Percentiles rank a stretch among this genome's conserved stretches.
phyloP scores from a whole-genome alignment of 2,113 vertebrate species.

The Elaphurus davidianus region DNA sequence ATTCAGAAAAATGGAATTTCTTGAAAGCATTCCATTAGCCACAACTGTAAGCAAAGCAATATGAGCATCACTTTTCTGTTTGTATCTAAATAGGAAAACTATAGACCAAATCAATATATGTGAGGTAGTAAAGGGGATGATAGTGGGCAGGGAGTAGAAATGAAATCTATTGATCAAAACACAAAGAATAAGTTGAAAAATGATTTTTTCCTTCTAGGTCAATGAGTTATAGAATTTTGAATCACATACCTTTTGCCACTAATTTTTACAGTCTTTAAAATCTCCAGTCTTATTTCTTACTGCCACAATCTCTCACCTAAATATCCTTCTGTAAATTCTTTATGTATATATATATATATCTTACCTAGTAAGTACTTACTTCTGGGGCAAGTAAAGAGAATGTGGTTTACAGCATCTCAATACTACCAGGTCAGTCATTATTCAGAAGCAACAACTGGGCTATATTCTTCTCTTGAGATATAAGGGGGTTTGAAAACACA shows the following conservation, averaged over 20 bases:
- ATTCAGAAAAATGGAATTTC: not conserved
- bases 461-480: not conserved
- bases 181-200: not conserved
- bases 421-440: not conserved
- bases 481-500: conserved; percentile 43
- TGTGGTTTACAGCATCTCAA: not conserved
- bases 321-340: not conserved
- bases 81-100: not conserved
- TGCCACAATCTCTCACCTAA: not conserved
- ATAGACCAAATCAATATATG: not conserved
- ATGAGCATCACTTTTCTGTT: not conserved
- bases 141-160: not conserved
- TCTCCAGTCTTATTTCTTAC: not conserved
- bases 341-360: not conserved
- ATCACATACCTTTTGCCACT: not conserved
- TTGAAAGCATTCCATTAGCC: not conserved
- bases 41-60: not conserved
- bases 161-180: not conserved
- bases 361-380: not conserved
- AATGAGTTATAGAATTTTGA: not conserved
- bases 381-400: not conserved
- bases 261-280: not conserved
- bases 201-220: not conserved
- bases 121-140: not conserved
- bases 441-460: conserved; percentile 9